phyloP scores from a whole-genome alignment of 2,797 vertebrate genomes.

The Pseudochromis fuscus region DNA sequence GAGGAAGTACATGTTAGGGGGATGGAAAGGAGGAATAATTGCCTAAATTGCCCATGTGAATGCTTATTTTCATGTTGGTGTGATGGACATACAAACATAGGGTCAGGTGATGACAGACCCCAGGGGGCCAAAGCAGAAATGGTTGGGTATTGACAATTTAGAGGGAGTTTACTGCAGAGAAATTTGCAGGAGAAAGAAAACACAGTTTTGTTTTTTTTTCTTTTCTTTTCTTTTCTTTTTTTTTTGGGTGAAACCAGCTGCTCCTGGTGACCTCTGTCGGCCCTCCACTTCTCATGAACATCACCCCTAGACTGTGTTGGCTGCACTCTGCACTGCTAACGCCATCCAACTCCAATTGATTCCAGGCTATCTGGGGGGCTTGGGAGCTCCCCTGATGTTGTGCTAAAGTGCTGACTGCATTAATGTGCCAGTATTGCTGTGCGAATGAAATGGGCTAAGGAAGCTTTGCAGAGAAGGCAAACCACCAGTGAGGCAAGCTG shows the following conservation, averaged over 20 bases:
- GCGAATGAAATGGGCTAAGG: constrained; percentile 40
- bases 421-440: constrained; percentile 62
- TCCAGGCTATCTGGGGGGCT: constrained; percentile 50
- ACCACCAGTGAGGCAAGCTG: constrained; percentile 26
- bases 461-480: constrained; percentile 29
- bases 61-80: constrained; percentile 25
- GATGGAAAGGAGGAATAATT: constrained; percentile 12
- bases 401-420: constrained; percentile 74
- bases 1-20: neutral
- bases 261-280: constrained; percentile 54
- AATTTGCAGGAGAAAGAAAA: constrained; percentile 42
- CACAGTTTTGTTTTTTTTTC: constrained; percentile 29
- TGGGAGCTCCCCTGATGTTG: constrained; percentile 55
- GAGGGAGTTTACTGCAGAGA: constrained; percentile 37
- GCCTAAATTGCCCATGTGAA: constrained; percentile 12
- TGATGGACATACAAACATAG: constrained; percentile 34
- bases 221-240: too few relatives aligned
- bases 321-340: constrained; percentile 45
- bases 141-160: constrained; percentile 61
- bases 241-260: constrained; percentile 59
- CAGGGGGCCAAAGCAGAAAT: constrained; percentile 38
- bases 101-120: constrained; percentile 31
- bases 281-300: constrained; percentile 52
- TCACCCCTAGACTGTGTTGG: constrained; percentile 35
- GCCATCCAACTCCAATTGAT: constrained; percentile 66